Conservation (phyloP, 2,888 invertebrate species). For the Cataglyphis cursor region DNA sequence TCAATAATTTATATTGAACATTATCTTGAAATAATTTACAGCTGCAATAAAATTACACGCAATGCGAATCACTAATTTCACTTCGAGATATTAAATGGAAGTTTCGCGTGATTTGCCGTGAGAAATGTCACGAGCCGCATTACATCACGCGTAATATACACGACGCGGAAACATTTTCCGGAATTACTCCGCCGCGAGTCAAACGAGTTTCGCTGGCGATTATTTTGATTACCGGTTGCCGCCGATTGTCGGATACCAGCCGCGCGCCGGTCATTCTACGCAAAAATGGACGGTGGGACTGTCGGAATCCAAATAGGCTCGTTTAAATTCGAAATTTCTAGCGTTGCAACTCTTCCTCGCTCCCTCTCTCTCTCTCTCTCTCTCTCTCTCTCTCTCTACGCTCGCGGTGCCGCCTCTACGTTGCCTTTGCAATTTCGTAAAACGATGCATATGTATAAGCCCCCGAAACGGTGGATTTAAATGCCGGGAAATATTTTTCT, state of each 20-base stretch:
- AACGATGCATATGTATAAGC: conserved; percentile 58
- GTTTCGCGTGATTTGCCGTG: conserved; percentile 8
- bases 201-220: conserved; percentile 40
- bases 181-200: conserved; percentile 36
- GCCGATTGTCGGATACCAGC: conserved; percentile 55
- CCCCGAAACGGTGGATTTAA: conserved; percentile 55
- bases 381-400: background rate
- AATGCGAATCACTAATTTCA: conserved; percentile 37
- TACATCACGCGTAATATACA: background rate
- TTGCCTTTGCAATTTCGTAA: conserved; percentile 56
- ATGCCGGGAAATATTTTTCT: conserved; percentile 56
- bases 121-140: conserved; percentile 24
- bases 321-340: conserved; percentile 58
- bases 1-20: too few relatives aligned
- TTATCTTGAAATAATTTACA: conserved; percentile 14
- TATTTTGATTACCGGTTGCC: conserved; percentile 57
- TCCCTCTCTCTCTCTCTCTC: background rate
- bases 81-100: conserved; percentile 44
- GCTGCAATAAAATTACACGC: background rate
- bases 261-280: conserved; percentile 37
- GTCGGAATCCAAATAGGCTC: conserved; percentile 56
- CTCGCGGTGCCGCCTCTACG: conserved; percentile 14
- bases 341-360: background rate
- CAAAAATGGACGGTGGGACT: conserved; percentile 43
- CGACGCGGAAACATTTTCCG: conserved; percentile 30